Evolutionary conservation across 2,888 invertebrate genomes (phyloP), one percentile per base, ranked within the genome.

Genomic region (Drosophila acutilabella): DNA sequence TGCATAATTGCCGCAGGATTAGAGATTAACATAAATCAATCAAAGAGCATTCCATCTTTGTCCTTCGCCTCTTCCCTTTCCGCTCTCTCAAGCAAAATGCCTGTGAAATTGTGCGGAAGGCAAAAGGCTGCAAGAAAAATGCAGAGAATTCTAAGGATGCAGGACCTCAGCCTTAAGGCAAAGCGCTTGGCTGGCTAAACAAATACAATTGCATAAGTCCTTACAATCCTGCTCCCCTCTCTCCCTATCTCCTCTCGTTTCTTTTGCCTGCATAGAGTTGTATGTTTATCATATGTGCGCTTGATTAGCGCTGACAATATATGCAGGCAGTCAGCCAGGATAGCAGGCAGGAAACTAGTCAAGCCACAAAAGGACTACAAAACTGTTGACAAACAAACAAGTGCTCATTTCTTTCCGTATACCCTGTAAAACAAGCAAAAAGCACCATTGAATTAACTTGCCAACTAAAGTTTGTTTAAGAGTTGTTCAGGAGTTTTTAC

Each of bases 271-370:
- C 64, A 44, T 57, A 40, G 54, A 71, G 58, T 20, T 86, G 89
- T 80, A 65, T 86, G 81, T 79, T 84, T 89, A 89, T 85, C 88
- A 89, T 89, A 79, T 84, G 86, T 88, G 84, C 90, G 90, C 90
- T 89, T 85, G 89, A 90, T 85, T 85, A 89, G 87, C 89, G 89
- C 79, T 89, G 90, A 87, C 89, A 89, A 88, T 73, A 89, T 78
- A 88, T 85, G 85, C 87, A 86, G 89, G 89, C 86, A 69, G 58
- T 26, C 65, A 50, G 30, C 30, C 47, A 44, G 50, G 58, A 50
- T 59, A 36, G 16, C 67, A 68, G 74, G 53, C 75, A 74, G 75
- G 66, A 74, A 75, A 74, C 74, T 67, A 67, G 74, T 44, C 74
- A 52, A 68, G 70, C 83, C 80, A 71, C 84, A 81, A 86, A 81